phyloP scores from a whole-genome alignment of 2,113 vertebrate species.

The Microtus pennsylvanicus region DNA sequence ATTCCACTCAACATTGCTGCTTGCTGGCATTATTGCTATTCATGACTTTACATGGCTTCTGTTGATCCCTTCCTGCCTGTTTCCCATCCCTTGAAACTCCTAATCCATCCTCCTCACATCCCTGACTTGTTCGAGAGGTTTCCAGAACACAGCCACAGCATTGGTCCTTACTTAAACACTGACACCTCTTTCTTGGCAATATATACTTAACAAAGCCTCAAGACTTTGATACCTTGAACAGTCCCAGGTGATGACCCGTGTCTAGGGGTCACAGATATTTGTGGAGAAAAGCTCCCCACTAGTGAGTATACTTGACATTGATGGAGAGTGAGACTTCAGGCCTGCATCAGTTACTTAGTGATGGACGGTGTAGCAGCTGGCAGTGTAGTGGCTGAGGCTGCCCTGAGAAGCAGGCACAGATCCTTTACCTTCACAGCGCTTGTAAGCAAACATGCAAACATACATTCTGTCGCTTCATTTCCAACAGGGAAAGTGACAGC shows the following conservation, averaged over 20 bases:
- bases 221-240: neutral
- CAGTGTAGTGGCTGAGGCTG: neutral
- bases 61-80: neutral
- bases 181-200: neutral
- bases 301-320: slow-evolving; percentile 19
- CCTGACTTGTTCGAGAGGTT: neutral
- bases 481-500: neutral
- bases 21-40: neutral
- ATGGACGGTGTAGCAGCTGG: neutral
- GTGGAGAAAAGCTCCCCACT: neutral
- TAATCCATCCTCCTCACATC: neutral
- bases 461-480: neutral
- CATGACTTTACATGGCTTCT: rapidly evolving
- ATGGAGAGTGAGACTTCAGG: slow-evolving; percentile 17
- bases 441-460: neutral
- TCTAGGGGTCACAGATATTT: neutral
- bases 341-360: slow-evolving; percentile 13
- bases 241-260: neutral
- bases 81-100: neutral
- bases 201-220: neutral
- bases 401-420: neutral
- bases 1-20: neutral
- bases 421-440: neutral
- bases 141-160: neutral
- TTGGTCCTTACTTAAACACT: neutral